These are phyloP conservation scores for Smittia sp. DNA, from an alignment of 2,888 invertebrate species.

Conservation along the genomic window DNA sequence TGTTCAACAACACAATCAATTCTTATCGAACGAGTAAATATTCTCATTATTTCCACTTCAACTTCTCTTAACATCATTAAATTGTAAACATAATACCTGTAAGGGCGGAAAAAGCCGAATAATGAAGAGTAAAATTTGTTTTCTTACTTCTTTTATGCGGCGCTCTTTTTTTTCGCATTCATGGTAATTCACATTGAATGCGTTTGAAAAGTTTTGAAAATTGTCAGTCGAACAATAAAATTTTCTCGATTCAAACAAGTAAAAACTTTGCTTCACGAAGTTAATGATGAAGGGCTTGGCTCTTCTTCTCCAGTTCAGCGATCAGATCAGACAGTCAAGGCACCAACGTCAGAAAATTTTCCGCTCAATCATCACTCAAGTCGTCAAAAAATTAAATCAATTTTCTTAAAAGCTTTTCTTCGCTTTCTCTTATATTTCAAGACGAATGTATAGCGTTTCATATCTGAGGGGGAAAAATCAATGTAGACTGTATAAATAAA, in stretches of 20 bases:
- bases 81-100: constrained; percentile 40
- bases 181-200: neutral
- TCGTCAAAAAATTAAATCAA: constrained; percentile 10
- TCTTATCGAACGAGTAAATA: constrained; percentile 23
- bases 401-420: constrained; percentile 40
- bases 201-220: neutral
- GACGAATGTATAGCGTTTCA: constrained; percentile 27
- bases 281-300: no score
- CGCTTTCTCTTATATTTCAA: constrained; percentile 10
- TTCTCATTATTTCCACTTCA: constrained; percentile 22
- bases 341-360: no score
- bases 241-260: neutral
- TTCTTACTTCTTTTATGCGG: constrained; percentile 4
- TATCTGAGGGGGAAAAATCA: constrained; percentile 27
- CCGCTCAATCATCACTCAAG: neutral
- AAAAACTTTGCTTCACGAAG: no score
- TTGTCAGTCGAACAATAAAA: no score
- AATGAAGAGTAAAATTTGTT: constrained; percentile 34
- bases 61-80: constrained; percentile 37
- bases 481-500: constrained; percentile 26
- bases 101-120: constrained; percentile 32
- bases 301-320: no score
- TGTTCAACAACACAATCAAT: constrained; percentile 35
- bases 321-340: no score
- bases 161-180: neutral